Evolutionary conservation across 2,797 vertebrate species (phyloP).

Genomic region (Peromyscus aztecus): DNA sequence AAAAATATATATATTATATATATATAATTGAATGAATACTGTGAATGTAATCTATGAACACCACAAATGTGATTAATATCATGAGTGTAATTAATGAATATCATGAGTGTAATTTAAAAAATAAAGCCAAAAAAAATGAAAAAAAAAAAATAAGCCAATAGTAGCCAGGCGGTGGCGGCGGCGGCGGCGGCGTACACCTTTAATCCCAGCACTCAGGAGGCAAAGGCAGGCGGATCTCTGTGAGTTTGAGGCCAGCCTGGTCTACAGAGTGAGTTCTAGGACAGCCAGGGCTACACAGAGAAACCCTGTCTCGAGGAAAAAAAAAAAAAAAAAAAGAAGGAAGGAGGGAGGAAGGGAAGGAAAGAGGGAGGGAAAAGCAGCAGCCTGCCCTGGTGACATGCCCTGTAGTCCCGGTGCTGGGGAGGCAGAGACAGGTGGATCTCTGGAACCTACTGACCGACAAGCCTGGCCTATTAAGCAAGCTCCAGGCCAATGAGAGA

Average conservation of each 20-base stretch:
- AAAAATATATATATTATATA: too few relatives aligned
- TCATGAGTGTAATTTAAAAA: too few relatives aligned
- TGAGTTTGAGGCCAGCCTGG: background rate
- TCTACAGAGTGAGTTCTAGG: background rate
- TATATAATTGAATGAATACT: too few relatives aligned
- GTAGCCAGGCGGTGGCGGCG: too few relatives aligned
- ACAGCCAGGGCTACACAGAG: background rate
- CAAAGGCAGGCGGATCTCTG: background rate
- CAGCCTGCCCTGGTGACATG: too few relatives aligned
- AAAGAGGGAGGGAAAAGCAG: too few relatives aligned
- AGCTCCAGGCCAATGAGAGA: background rate
- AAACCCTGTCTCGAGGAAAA: background rate
- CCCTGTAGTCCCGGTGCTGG: background rate
- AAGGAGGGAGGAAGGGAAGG: accelerated
- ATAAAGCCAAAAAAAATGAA: too few relatives aligned
- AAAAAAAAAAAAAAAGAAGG: background rate
- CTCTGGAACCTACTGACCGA: background rate
- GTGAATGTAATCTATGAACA: too few relatives aligned
- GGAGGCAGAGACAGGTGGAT: background rate
- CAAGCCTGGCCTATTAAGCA: background rate
- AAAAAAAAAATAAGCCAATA: too few relatives aligned
- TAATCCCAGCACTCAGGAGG: background rate
- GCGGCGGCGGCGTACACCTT: background rate
- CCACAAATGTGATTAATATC: too few relatives aligned
- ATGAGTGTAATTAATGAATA: too few relatives aligned